Percentiles rank a stretch among this genome's conserved stretches.
Conservation (phyloP, 1,140 invertebrate genomes). For the Aphelenchoides besseyi region DNA sequence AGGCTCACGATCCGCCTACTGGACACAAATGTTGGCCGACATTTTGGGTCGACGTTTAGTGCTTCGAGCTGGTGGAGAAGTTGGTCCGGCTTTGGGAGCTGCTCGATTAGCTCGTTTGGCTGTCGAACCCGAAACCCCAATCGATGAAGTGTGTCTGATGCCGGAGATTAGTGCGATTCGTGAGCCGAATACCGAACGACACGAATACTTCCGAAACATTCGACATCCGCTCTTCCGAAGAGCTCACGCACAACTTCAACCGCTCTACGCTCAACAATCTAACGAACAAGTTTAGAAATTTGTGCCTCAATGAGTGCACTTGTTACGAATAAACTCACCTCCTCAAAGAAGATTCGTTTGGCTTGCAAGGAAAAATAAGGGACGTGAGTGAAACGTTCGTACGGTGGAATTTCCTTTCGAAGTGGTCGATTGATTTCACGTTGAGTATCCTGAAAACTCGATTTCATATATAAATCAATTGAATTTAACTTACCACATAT, state of each 20-base stretch:
- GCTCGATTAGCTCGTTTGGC: conserved; percentile 14
- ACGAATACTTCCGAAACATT: not conserved
- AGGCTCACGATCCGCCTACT: conserved; percentile 22
- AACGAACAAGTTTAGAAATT: not conserved
- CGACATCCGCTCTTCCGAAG: conserved; percentile 3
- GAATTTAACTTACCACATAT: conserved; percentile 33
- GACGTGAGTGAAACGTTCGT: conserved; percentile 45
- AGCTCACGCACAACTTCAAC: not conserved
- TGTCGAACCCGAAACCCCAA: not conserved
- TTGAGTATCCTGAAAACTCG: conserved; percentile 39
- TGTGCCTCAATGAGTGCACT: not conserved
- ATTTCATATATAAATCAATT: not conserved
- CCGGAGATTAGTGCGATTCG: not conserved
- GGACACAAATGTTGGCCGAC: conserved; percentile 24
- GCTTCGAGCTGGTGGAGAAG: not conserved
- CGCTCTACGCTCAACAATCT: not conserved
- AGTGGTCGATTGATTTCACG: conserved; percentile 42
- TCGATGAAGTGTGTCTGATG: not conserved
- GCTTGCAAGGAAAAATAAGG: conserved; percentile 62
- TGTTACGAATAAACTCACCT: conserved; percentile 35
- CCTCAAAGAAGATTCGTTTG: conserved; percentile 59
- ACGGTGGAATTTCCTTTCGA: conserved; percentile 22
- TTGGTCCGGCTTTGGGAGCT: conserved; percentile 16
- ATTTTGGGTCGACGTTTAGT: not conserved
- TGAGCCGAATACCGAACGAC: conserved; percentile 8